A percentile compares a stretch with the other conserved stretches of the same genome.
These are phyloP conservation scores for Actenoides lindsayi DNA, from an alignment of 2,113 vertebrate species.

Conservation along the genomic window DNA sequence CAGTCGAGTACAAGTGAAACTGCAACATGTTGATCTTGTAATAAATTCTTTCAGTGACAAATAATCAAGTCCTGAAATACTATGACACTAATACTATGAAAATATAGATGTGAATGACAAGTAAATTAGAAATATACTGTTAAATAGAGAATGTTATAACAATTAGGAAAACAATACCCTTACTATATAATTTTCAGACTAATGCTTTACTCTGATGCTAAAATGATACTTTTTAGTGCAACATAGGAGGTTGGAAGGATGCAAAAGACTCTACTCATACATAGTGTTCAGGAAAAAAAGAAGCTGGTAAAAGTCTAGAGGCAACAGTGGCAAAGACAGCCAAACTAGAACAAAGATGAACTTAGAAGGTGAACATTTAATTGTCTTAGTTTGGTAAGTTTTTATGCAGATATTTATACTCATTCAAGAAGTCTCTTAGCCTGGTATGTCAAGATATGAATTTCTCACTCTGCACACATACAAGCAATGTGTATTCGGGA, in stretches of 20 bases:
- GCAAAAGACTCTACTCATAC: background rate
- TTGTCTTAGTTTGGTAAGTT: background rate
- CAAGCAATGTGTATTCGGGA: background rate
- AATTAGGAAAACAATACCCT: background rate
- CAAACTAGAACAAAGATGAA: background rate
- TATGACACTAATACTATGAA: background rate
- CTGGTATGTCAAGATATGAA: background rate
- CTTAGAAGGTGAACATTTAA: background rate
- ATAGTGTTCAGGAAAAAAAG: background rate
- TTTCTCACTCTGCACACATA: background rate
- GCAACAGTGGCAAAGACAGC: background rate
- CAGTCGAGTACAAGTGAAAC: background rate
- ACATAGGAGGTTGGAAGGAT: background rate
- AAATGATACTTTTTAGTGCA: background rate
- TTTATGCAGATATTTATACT: background rate
- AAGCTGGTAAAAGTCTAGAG: background rate
- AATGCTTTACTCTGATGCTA: background rate
- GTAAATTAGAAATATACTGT: background rate
- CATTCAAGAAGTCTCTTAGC: background rate
- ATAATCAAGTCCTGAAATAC: background rate
- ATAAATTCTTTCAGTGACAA: background rate
- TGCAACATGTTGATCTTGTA: background rate
- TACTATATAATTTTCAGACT: background rate
- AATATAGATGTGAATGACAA: background rate
- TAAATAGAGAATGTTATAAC: background rate